Evolutionary conservation across 2,113 vertebrate genomes (phyloP).

Genomic region (Serilophus lunatus): DNA sequence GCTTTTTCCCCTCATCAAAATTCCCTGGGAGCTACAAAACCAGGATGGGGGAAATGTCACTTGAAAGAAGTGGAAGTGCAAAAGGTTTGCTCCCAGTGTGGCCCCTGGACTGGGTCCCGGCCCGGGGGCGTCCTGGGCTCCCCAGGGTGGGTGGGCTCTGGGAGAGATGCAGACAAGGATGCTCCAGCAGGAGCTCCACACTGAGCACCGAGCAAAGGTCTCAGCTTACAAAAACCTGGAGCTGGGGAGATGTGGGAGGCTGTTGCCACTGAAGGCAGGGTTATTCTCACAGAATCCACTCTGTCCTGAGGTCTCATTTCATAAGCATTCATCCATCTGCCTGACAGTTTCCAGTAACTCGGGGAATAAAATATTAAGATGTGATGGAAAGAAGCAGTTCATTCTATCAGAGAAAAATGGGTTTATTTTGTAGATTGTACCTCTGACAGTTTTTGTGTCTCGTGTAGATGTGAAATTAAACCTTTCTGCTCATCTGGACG

Average conservation of each 20-base stretch:
- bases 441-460: neutral
- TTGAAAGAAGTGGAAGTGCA: neutral
- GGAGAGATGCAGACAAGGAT: neutral
- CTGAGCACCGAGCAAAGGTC: neutral
- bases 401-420: neutral
- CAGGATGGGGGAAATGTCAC: neutral
- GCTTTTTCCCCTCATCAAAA: constrained; percentile 6
- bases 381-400: constrained; percentile 1
- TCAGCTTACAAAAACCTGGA: neutral
- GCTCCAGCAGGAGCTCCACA: neutral
- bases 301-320: constrained; percentile 32
- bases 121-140: neutral
- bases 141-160: neutral
- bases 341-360: constrained; percentile 23
- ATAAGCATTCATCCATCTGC: constrained; percentile 39
- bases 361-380: constrained; percentile 3
- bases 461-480: neutral
- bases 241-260: neutral
- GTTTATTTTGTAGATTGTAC: neutral
- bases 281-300: constrained; percentile 26
- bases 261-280: constrained; percentile 29
- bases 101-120: neutral
- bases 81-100: neutral
- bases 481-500: neutral
- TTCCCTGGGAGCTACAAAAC: neutral